Evolutionary conservation across 1,140 invertebrate genomes (phyloP), one percentile per base, ranked within the genome.

Genomic region (Lethrus apterus): DNA sequence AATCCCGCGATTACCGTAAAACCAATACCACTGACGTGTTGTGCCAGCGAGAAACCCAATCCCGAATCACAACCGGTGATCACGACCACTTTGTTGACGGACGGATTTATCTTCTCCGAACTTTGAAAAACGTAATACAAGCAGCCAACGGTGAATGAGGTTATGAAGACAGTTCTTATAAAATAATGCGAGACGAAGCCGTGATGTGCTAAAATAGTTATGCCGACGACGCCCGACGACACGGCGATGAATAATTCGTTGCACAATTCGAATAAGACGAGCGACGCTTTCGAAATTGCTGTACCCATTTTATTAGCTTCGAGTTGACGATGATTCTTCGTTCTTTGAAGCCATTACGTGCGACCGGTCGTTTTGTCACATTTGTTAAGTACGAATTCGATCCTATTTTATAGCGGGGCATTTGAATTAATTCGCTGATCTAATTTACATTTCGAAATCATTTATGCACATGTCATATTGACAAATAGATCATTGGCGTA

Each of bases 51-150:
- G 66, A 77, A 86, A 17, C 87, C 87, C n/a, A 90, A 69, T 3
- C 85, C 87, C 45, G 84, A 86, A 64, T 90, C 86, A 59, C 86
- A 91, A 30, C 87, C 87, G 14, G 83, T 87, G 44, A 89, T 79
- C 3, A 86, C 69, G 10, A 89, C 58, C 30, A 80, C 72, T 57
- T 74, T 66, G 2, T 63, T 65, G 4, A 55, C 44, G 2, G 47
- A 46, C 5, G 59, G 52, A 24, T 36, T 26, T 4, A 55, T 13
- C 23, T 47, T 46, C 33, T 56, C 48, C 9, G 31, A 46, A 3
- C 46, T 41, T 19, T 42, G 44, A 38, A 58, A 56, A 5, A 56
- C 46, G 38, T 57, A 66, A 2, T 57, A 20, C 14, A 64, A 46
- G 47, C 58, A 53, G n/a, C 34, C 56, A 10, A 54, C 32, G 2